Percentiles rank a stretch among this genome's conserved stretches.
These are phyloP conservation scores for Vombatus ursinus DNA, from an alignment of 2,113 vertebrate genomes.

Conservation along the genomic window DNA sequence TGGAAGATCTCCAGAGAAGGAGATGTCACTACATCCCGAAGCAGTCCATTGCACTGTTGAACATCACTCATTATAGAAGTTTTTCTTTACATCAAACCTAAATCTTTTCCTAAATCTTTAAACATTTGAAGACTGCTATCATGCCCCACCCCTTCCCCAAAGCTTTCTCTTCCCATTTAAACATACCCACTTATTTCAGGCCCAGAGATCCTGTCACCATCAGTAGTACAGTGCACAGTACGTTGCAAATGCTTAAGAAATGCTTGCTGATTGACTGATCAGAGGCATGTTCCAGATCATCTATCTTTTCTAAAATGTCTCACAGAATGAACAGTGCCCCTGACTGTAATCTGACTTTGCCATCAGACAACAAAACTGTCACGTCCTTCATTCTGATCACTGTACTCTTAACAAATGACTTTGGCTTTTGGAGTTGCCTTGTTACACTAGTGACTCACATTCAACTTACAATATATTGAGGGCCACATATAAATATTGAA, in stretches of 20 bases:
- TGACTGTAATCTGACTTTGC: not conserved
- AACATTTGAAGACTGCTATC: not conserved
- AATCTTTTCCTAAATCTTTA: not conserved
- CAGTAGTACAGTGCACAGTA: not conserved
- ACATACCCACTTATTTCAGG: no score
- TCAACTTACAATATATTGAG: not conserved
- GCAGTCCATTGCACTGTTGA: not conserved
- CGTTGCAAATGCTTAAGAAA: not conserved
- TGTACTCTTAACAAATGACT: not conserved
- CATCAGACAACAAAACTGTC: not conserved
- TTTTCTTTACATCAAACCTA: not conserved
- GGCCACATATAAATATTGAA: not conserved
- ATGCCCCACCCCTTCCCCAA: not conserved
- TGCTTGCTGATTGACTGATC: not conserved
- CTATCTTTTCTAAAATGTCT: not conserved
- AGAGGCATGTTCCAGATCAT: not conserved
- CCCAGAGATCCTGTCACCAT: not conserved
- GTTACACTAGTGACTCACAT: not conserved
- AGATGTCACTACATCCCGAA: not conserved
- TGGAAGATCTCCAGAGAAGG: not conserved
- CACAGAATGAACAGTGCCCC: not conserved
- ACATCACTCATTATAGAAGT: not conserved
- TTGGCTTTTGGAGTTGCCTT: not conserved
- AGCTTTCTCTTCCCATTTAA: not conserved
- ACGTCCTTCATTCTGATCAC: not conserved